These are phyloP conservation scores for Epinephelus cyanopodus DNA, from an alignment of 2,113 vertebrate species.

Conservation along the genomic window DNA sequence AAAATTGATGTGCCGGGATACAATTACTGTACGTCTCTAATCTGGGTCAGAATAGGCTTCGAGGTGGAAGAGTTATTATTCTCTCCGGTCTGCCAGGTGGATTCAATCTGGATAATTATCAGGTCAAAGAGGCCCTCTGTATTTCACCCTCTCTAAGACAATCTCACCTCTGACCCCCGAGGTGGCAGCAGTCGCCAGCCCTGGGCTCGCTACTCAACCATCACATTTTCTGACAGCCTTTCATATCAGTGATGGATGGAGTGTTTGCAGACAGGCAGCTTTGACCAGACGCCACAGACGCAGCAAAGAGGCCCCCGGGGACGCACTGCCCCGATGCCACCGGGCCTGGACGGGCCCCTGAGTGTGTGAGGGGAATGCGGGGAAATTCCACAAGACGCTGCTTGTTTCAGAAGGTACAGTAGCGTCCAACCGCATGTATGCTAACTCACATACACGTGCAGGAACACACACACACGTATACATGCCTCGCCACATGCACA, in stretches of 20 bases:
- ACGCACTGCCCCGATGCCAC: conserved; percentile 37
- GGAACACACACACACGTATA: background rate
- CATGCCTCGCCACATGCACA: background rate
- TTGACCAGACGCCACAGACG: conserved; percentile 58
- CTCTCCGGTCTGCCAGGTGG: conserved; percentile 64
- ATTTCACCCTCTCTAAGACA: conserved; percentile 62
- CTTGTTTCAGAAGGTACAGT: conserved; percentile 50
- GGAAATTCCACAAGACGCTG: conserved; percentile 56
- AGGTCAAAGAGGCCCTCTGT: conserved; percentile 66
- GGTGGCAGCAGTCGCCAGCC: conserved; percentile 69
- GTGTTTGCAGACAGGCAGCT: conserved; percentile 70
- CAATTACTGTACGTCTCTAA: conserved; percentile 58
- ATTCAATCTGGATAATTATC: conserved; percentile 79
- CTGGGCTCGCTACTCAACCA: conserved; percentile 66
- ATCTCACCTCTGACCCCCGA: conserved; percentile 76
- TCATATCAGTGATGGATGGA: conserved; percentile 75
- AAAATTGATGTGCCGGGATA: conserved; percentile 61
- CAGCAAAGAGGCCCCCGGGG: conserved; percentile 62
- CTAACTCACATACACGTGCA: background rate
- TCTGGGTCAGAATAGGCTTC: conserved; percentile 48
- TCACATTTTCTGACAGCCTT: conserved; percentile 75
- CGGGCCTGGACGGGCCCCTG: conserved; percentile 31
- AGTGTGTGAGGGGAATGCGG: conserved; percentile 37
- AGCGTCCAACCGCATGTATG: background rate
- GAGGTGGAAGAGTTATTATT: conserved; percentile 56